These are phyloP conservation scores for Alligator mississippiensis DNA, from an alignment of 2,113 vertebrate genomes.

Conservation along the genomic window DNA sequence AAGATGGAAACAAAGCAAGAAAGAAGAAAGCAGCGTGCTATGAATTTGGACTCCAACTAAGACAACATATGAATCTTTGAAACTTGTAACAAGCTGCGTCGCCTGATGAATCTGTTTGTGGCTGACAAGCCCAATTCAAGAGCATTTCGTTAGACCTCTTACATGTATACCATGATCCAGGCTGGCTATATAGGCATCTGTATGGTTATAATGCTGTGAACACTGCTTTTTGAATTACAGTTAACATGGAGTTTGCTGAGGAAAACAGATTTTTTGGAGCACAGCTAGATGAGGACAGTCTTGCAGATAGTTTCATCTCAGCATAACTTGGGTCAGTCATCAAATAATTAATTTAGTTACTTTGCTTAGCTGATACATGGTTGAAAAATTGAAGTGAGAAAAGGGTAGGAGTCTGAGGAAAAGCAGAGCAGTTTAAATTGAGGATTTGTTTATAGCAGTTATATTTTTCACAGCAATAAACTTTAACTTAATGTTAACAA, in stretches of 20 bases:
- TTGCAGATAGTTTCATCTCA: neutral
- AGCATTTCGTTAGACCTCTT: no score
- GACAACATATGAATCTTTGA: no score
- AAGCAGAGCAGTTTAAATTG: neutral
- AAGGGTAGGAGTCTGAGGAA: neutral
- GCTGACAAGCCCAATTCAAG: no score
- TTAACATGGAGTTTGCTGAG: neutral
- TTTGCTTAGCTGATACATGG: neutral
- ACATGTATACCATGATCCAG: no score
- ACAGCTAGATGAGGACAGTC: rapidly evolving
- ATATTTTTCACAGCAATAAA: conserved; percentile 13
- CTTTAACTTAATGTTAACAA: conserved; percentile 37
- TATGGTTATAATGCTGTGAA: no score
- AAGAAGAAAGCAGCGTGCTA: no score
- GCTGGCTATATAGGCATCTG: no score
- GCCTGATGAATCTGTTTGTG: neutral
- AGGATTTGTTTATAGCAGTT: conserved; percentile 23
- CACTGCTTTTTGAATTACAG: neutral
- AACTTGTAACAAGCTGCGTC: no score
- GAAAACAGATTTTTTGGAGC: neutral
- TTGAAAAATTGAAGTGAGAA: neutral
- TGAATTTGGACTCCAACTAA: no score
- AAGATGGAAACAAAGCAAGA: no score
- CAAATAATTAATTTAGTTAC: neutral
- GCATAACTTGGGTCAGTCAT: neutral